Percentiles rank a stretch among this genome's conserved stretches.
phyloP scores from a whole-genome alignment of 2,797 vertebrate genomes.

The Gallinago stenura region DNA sequence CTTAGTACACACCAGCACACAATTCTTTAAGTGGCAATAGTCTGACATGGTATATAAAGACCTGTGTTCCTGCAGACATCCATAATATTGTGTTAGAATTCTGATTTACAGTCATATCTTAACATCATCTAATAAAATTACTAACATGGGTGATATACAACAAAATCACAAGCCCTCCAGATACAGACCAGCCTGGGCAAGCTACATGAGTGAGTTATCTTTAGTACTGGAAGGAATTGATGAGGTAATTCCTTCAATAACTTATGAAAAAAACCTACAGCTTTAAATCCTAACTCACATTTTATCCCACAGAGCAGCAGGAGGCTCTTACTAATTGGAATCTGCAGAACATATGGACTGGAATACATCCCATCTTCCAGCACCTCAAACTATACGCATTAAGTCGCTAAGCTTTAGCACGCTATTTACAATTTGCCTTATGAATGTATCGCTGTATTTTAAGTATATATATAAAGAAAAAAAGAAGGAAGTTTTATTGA shows the following conservation, averaged over 20 bases:
- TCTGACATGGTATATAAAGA: background rate
- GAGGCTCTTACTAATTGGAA: slow-evolving; percentile 72
- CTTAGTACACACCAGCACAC: background rate
- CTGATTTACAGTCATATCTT: background rate
- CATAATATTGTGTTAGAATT: background rate
- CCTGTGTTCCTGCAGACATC: background rate
- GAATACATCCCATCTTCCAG: slow-evolving; percentile 23
- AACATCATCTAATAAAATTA: slow-evolving; percentile 49
- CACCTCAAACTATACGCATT: background rate
- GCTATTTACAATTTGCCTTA: slow-evolving; percentile 26
- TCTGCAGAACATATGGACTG: slow-evolving; percentile 61
- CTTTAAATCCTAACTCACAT: slow-evolving; percentile 54
- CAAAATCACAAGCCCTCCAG: slow-evolving; percentile 17
- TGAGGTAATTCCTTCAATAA: slow-evolving; percentile 54
- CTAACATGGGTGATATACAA: background rate
- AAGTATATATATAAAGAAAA: background rate
- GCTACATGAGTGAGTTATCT: slow-evolving; percentile 4
- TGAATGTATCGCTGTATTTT: slow-evolving; percentile 15
- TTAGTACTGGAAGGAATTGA: slow-evolving; percentile 41
- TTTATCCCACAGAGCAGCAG: slow-evolving; percentile 56
- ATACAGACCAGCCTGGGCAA: background rate
- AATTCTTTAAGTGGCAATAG: background rate
- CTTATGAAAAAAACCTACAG: background rate
- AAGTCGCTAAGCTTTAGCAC: background rate
- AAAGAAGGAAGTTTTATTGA: background rate